phyloP scores from a whole-genome alignment of 2,888 invertebrate species.

The Loripinus fragilis region DNA sequence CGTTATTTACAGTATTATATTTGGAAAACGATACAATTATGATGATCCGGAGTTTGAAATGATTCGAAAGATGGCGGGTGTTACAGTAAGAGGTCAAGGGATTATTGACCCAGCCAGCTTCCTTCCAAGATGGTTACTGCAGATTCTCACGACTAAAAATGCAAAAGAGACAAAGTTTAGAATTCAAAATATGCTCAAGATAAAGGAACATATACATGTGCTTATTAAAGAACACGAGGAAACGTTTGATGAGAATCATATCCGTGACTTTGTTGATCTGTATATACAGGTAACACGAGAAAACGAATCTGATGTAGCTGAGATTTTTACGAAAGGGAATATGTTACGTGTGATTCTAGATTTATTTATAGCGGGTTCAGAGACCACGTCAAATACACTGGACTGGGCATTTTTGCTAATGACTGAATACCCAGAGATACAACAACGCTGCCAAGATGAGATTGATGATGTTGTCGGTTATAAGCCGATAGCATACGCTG shows the following conservation, averaged over 20 bases:
- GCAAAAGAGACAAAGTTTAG: background rate
- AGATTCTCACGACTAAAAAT: background rate
- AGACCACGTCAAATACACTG: constrained; percentile 61
- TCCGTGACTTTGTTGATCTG: constrained; percentile 49
- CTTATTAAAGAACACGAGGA: constrained; percentile 55
- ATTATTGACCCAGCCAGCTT: background rate
- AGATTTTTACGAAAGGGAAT: constrained; percentile 18
- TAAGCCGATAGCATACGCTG: constrained; percentile 20
- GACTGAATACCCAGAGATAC: constrained; percentile 59
- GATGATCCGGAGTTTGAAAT: background rate
- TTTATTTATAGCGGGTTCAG: constrained; percentile 62
- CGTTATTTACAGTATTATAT: constrained; percentile 67
- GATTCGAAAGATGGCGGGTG: background rate
- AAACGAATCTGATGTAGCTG: background rate
- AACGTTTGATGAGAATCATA: constrained; percentile 59
- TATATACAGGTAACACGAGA: constrained; percentile 11
- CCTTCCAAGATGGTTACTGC: background rate
- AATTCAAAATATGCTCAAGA: background rate
- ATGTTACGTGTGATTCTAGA: constrained; percentile 54
- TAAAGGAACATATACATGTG: background rate
- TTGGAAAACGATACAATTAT: constrained; percentile 57
- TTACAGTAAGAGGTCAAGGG: background rate
- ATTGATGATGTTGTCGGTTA: constrained; percentile 37
- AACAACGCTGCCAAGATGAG: constrained; percentile 51
- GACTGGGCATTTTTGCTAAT: constrained; percentile 63